Evolutionary conservation across 2,113 vertebrate species (phyloP).

Genomic region (Thymallus thymallus): DNA sequence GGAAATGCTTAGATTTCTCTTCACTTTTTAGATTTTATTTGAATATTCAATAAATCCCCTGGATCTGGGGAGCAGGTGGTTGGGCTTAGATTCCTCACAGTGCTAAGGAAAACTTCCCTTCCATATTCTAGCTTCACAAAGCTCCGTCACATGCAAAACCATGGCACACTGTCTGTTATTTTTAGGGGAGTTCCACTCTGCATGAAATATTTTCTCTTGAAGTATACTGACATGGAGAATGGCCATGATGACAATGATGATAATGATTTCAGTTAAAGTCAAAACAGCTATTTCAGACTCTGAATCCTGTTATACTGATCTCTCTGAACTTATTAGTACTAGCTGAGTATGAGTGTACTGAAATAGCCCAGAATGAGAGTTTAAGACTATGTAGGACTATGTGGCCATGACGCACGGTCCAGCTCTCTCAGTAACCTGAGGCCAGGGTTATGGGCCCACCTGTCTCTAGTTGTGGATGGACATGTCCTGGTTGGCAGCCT

Average conservation of each 20-base stretch:
- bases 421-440: constrained; percentile 60
- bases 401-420: constrained; percentile 54
- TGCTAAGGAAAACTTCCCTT: constrained; percentile 67
- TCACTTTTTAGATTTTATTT: constrained; percentile 66
- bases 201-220: not conserved
- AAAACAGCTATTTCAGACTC: no score
- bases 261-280: not conserved
- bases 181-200: not conserved
- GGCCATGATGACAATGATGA: not conserved
- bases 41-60: constrained; percentile 75
- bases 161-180: constrained; percentile 13
- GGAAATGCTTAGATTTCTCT: constrained; percentile 78
- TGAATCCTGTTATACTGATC: not conserved
- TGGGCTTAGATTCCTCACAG: constrained; percentile 63
- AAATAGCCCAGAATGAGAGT: constrained; percentile 23
- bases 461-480: constrained; percentile 70
- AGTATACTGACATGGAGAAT: not conserved
- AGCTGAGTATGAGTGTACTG: constrained; percentile 4
- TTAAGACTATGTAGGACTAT: not conserved
- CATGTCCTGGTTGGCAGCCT: constrained; percentile 58
- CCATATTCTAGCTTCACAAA: constrained; percentile 71
- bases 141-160: constrained; percentile 50
- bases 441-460: constrained; percentile 64
- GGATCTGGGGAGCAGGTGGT: constrained; percentile 80
- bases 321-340: constrained; percentile 8